Evolutionary conservation across 2,888 invertebrate species (phyloP), one percentile per base, ranked within the genome.

Genomic region (Epirrhoe tristata): DNA sequence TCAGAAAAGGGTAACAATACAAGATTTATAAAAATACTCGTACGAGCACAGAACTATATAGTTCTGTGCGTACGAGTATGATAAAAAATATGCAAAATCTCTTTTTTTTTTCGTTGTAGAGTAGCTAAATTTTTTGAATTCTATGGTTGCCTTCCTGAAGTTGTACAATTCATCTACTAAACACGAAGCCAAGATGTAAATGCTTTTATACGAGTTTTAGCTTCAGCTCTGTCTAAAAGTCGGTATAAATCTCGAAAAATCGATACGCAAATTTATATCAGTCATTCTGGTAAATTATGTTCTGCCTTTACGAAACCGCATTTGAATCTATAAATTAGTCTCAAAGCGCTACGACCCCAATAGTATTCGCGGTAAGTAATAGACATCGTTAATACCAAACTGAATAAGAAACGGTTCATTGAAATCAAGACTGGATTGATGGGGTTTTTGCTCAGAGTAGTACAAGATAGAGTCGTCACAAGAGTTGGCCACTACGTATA

Each of bases 291-390:
- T 61, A 48, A 60, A 57, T 66, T 58, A 56, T 39, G 36, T 68
- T 72, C 73, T 77, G 76, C 74, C 62, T 72, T 53, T 60, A 74
- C 72, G 68, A 69, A 67, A 67, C 67, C 67, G 67, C 55, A 72
- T 69, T 80, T 72, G 68, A 72, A 70, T 73, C 76, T 72, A 86
- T 87, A 84, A 88, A 88, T 90, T 83, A 85, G 86, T 83, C 81
- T 76, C 77, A 79, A 75, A 69, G 74, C 83, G 50, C 84, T 86
- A 80, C 80, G 81, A 76, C 78, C 78, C 78, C 80, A 82, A 83
- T 84, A 82, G 80, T 75, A 83, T 78, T 81, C 78, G 80, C 82
- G 83, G 86, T 90, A 89, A 90, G 89, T 88, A 90, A 90, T 91
- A 86, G 84, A 80, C 76, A 80, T 80, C 81, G 82, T 87, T 90